These are phyloP conservation scores for Laticauda colubrina DNA, from an alignment of 2,113 vertebrate genomes.

Conservation along the genomic window DNA sequence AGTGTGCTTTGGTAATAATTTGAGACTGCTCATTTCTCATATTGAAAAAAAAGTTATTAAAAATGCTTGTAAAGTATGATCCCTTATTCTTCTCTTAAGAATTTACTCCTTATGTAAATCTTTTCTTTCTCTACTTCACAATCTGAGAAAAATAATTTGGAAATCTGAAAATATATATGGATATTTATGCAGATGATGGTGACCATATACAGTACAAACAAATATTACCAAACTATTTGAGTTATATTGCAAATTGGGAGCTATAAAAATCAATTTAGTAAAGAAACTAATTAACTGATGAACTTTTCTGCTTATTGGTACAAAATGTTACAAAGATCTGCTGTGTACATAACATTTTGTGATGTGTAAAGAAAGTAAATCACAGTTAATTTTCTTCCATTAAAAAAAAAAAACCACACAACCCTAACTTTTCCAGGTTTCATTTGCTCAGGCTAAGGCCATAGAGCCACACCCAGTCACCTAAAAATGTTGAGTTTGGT, in stretches of 20 bases:
- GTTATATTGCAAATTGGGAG: background rate
- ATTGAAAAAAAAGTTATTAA: slow-evolving; percentile 56
- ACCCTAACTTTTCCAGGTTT: background rate
- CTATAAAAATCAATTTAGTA: background rate
- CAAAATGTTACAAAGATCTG: background rate
- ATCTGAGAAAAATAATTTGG: slow-evolving; percentile 30
- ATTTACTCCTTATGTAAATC: slow-evolving; percentile 22
- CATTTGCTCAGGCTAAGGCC: background rate
- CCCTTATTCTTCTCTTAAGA: slow-evolving; percentile 32
- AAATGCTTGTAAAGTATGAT: slow-evolving; percentile 2
- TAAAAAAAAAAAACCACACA: too few species aligned
- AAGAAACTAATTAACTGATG: background rate
- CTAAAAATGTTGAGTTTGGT: background rate
- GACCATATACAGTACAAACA: background rate
- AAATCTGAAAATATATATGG: background rate
- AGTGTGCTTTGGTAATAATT: slow-evolving; percentile 61
- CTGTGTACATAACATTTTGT: too few species aligned
- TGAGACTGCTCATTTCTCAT: slow-evolving; percentile 53
- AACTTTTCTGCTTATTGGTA: background rate
- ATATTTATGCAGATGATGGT: background rate
- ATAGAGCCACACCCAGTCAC: background rate
- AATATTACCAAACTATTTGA: background rate
- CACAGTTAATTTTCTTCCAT: background rate
- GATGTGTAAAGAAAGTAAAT: background rate
- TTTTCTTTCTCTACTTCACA: slow-evolving; percentile 27